These are phyloP conservation scores for Anolis apletophallus DNA, from an alignment of 2,797 vertebrate genomes.

Conservation along the genomic window DNA sequence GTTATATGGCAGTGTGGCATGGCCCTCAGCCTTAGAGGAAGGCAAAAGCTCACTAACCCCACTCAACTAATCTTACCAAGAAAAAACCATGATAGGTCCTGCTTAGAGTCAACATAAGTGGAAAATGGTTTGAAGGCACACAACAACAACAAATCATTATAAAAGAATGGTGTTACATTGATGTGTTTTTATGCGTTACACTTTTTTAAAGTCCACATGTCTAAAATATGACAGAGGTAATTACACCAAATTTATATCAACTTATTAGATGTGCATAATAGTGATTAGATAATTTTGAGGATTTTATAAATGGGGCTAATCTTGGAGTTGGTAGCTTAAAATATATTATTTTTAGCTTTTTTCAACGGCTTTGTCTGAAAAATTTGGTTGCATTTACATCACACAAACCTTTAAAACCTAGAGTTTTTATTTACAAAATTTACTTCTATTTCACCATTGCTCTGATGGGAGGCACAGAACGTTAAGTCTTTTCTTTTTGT, in stretches of 20 bases:
- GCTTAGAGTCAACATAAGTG: too few relatives aligned
- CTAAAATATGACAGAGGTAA: background rate
- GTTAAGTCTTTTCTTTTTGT: constrained; percentile 63
- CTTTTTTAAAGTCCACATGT: background rate
- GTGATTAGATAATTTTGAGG: background rate
- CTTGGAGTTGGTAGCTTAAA: background rate
- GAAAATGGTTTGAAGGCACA: too few relatives aligned
- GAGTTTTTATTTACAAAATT: background rate
- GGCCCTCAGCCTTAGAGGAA: too few relatives aligned
- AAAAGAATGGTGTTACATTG: too few relatives aligned
- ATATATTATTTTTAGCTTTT: background rate
- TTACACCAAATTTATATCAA: background rate
- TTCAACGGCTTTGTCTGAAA: background rate
- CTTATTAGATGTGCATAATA: background rate
- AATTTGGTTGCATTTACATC: background rate
- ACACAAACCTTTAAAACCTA: background rate
- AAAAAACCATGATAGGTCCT: too few relatives aligned
- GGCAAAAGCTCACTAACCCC: too few relatives aligned
- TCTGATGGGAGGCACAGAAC: constrained; percentile 54
- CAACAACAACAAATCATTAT: too few relatives aligned
- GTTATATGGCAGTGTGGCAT: too few relatives aligned
- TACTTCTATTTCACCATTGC: constrained; percentile 21
- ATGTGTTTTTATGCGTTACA: background rate
- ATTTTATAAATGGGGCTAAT: background rate
- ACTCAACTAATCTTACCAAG: too few relatives aligned